These are phyloP conservation scores for Cancer borealis DNA, from an alignment of 2,888 invertebrate genomes.

Conservation along the genomic window DNA sequence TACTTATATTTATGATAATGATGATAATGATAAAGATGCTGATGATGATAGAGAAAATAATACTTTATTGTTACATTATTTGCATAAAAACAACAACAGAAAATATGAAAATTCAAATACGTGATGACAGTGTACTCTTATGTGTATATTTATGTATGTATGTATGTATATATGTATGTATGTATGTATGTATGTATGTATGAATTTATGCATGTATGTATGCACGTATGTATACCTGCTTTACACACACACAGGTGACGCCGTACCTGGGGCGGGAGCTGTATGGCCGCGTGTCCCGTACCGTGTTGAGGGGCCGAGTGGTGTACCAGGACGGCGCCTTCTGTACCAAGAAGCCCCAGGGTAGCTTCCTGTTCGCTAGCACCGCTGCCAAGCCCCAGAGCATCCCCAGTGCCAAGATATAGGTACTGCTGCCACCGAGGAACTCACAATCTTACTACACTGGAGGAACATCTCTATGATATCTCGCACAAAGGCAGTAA, in stretches of 20 bases:
- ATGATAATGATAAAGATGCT: neutral
- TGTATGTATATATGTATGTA: neutral
- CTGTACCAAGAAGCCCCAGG: conserved; percentile 47
- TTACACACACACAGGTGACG: conserved; percentile 82
- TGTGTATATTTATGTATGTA: neutral
- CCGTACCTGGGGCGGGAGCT: conserved; percentile 85
- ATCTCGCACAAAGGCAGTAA: neutral
- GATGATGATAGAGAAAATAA: no score
- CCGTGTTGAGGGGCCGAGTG: conserved; percentile 85
- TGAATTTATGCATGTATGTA: conserved; percentile 49
- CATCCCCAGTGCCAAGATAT: neutral
- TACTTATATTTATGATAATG: neutral
- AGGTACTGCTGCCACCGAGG: neutral
- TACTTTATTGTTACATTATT: no score
- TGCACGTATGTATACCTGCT: conserved; percentile 46
- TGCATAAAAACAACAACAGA: no score
- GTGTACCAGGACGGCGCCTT: conserved; percentile 82
- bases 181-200: neutral
- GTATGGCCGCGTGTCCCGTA: conserved; percentile 85
- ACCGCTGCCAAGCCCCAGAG: neutral
- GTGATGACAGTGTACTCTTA: neutral
- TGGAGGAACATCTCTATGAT: neutral
- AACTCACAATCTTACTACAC: neutral
- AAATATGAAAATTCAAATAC: no score
- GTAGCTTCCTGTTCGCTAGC: conserved; percentile 57